phyloP scores from a whole-genome alignment of 2,888 invertebrate species.

The Chymomyza procnemis region DNA sequence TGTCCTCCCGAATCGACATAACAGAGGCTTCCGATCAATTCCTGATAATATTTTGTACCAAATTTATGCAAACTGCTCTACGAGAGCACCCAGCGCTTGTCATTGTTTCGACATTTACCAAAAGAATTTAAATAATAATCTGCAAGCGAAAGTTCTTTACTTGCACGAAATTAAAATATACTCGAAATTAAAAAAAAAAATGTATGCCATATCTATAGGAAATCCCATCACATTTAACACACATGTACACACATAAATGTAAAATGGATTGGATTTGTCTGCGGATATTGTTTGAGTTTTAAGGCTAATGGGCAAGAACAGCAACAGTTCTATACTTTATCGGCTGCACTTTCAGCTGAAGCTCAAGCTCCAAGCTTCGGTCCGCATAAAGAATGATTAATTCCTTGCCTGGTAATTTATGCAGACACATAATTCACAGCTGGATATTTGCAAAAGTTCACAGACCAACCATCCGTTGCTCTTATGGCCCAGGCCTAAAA shows the following conservation, averaged over 20 bases:
- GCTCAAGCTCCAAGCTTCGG: conserved; percentile 39
- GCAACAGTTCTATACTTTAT: conserved; percentile 9
- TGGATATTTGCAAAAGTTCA: conserved; percentile 70
- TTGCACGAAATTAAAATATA: too few relatives aligned
- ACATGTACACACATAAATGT: background rate
- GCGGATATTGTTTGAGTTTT: conserved; percentile 37
- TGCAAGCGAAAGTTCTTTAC: too few relatives aligned
- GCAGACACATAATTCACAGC: conserved; percentile 76
- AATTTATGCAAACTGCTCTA: too few relatives aligned
- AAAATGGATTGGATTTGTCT: conserved; percentile 23
- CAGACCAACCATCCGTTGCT: conserved; percentile 50
- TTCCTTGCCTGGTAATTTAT: conserved; percentile 74
- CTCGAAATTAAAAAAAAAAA: too few relatives aligned
- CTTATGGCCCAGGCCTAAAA: conserved; percentile 64
- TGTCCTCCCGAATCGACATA: background rate
- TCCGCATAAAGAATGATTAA: conserved; percentile 74
- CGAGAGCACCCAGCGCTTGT: too few relatives aligned
- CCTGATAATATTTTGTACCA: background rate
- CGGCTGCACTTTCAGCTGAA: conserved; percentile 5
- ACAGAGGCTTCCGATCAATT: background rate
- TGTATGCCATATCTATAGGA: too few relatives aligned
- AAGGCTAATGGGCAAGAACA: conserved; percentile 60
- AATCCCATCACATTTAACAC: too few relatives aligned
- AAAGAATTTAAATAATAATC: too few relatives aligned
- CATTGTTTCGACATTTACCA: too few relatives aligned